A percentile compares a stretch with the other conserved stretches of the same genome.
Evolutionary conservation across 2,888 invertebrate genomes (phyloP).

Genomic region (Ferrisia virgata): DNA sequence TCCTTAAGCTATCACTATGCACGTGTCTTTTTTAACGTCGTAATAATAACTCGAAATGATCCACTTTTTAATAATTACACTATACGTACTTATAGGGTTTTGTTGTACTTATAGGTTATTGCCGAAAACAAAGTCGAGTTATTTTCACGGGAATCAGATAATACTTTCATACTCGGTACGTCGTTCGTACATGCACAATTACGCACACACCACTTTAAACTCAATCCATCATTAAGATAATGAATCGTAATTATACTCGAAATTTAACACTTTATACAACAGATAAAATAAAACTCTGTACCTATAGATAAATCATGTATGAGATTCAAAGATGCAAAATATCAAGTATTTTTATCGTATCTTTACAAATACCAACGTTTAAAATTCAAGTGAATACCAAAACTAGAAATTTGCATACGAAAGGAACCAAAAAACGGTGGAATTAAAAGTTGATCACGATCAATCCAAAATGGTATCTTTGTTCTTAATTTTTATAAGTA

Average conservation of each 20-base stretch:
- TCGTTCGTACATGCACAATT: neutral
- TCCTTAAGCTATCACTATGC: neutral
- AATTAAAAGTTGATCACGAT: no score
- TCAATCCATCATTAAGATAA: neutral
- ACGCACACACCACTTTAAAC: neutral
- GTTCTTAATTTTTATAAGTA: no score
- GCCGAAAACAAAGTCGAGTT: neutral
- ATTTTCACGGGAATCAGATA: neutral
- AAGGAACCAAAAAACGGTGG: no score
- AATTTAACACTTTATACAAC: neutral
- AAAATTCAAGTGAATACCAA: no score
- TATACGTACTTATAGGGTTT: neutral
- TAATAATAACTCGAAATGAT: neutral
- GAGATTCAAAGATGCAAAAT: no score
- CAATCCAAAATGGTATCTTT: no score
- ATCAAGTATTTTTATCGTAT: neutral
- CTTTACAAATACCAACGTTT: no score
- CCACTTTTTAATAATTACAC: neutral
- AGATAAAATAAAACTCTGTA: no score
- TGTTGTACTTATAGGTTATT: neutral
- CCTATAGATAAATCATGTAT: no score
- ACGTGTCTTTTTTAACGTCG: neutral
- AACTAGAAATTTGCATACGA: no score
- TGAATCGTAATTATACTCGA: neutral
- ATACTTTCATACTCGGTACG: no score